These are phyloP conservation scores for Tipula unca DNA, from an alignment of 2,888 invertebrate genomes.

Conservation along the genomic window DNA sequence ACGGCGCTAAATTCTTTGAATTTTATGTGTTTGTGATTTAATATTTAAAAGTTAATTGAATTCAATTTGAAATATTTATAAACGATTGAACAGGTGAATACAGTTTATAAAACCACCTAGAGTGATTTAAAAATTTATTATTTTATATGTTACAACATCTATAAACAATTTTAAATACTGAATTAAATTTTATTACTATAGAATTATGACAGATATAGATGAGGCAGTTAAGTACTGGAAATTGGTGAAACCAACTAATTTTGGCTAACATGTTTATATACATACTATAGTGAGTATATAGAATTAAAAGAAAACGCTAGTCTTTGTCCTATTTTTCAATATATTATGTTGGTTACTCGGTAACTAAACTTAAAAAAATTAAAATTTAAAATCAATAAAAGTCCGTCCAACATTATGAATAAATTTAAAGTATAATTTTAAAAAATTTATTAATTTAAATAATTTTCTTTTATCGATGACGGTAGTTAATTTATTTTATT, in stretches of 20 bases:
- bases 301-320: no score
- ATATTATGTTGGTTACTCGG: not conserved
- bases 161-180: not conserved
- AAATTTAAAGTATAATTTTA: not conserved
- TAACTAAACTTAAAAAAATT: not conserved
- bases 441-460: not conserved
- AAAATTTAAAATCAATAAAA: not conserved
- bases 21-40: not conserved
- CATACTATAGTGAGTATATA: no score
- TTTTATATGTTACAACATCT: not conserved
- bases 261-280: no score
- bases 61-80: not conserved
- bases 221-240: no score
- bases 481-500: not conserved
- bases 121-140: not conserved
- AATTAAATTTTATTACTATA: not conserved
- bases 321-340: no score
- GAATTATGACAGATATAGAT: not conserved
- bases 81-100: not conserved
- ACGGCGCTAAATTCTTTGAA: not conserved
- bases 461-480: not conserved
- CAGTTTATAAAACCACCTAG: not conserved
- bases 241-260: no score
- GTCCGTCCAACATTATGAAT: not conserved
- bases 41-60: not conserved